Base-by-base conservation (phyloP, 2,888 invertebrate species). In the Rhamphomyia laevipes region DNA sequence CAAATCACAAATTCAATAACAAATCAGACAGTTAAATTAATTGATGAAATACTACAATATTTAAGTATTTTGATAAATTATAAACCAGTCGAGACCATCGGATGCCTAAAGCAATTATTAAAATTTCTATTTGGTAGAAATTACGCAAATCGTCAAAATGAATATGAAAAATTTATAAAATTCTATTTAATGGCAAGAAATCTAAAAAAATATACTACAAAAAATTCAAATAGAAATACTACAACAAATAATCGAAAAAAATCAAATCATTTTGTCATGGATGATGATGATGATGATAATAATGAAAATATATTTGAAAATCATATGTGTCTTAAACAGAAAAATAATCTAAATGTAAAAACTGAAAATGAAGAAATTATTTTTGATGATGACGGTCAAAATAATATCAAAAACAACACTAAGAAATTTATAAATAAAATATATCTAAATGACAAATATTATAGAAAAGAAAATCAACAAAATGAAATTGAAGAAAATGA, bases 101-200 rank as follows among this genome's bases (percentile, higher is more conserved):
- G 76, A 57, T 83, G 84, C 70, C 84, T 87, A 40, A 80, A 84
- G 62, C 86, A 86, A 71, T 75, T 85, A 56, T 63, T 79, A 52
- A 80, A 84, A 70, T 81, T 82, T 63, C 70, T 86, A 57, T 86
- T 85, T 71, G 76, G 80, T 51, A 81, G 81, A 48, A 85, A 86
- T 73, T 73, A 84, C 62, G 65, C 63, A 51, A 67, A 64, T 58
- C 60, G 62, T 43, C 60, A 57, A 53, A 57, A 48, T 43, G 59
- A 62, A 52, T 61, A 60, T 54, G 59, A 58, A 50, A 55, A 57
- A 50, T 61, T 64, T 50, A 56, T 61, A 54, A 58, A 59, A 54
- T 59, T 60, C 50, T 63, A 61, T 58, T 65, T 62, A 56, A 51
- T 51, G 50, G 60, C 58, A 42, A 61, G 58, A 57, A 48, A 51